A percentile compares a stretch with the other conserved stretches of the same genome.
These are phyloP conservation scores for Chloroceryle inda DNA, from an alignment of 2,797 vertebrate genomes.

Conservation along the genomic window DNA sequence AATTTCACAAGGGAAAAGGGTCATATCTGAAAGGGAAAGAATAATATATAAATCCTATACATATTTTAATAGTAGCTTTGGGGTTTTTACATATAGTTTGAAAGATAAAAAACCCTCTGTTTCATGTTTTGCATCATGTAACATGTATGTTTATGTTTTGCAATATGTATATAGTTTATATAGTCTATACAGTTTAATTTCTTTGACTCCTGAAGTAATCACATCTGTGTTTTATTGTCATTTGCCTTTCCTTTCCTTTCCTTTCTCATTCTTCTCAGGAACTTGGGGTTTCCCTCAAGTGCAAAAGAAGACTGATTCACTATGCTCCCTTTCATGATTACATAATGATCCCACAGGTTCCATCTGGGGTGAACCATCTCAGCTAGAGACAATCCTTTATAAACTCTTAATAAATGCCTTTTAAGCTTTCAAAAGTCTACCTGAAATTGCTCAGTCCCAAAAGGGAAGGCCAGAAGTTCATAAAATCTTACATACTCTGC, in stretches of 20 bases:
- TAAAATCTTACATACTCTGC: background rate
- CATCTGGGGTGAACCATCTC: background rate
- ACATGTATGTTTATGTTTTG: background rate
- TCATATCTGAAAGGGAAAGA: background rate
- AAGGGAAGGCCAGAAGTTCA: background rate
- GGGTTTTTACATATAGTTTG: background rate
- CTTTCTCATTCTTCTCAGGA: background rate
- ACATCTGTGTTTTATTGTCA: background rate
- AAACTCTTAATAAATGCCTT: background rate
- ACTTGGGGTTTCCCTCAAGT: too few species aligned
- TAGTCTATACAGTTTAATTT: background rate
- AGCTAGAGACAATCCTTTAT: background rate
- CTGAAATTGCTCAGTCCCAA: background rate
- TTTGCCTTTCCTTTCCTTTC: background rate
- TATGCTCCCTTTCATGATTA: background rate
- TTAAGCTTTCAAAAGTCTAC: background rate
- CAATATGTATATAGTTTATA: background rate
- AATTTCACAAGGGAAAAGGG: background rate
- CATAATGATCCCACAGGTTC: background rate
- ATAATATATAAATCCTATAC: background rate
- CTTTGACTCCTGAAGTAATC: background rate
- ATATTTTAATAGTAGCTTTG: background rate
- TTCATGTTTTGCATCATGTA: background rate
- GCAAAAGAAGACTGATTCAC: background rate
- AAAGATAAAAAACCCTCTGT: background rate